Evolutionary conservation across 2,113 vertebrate genomes (phyloP).

Genomic region (Actinemys pallida): DNA sequence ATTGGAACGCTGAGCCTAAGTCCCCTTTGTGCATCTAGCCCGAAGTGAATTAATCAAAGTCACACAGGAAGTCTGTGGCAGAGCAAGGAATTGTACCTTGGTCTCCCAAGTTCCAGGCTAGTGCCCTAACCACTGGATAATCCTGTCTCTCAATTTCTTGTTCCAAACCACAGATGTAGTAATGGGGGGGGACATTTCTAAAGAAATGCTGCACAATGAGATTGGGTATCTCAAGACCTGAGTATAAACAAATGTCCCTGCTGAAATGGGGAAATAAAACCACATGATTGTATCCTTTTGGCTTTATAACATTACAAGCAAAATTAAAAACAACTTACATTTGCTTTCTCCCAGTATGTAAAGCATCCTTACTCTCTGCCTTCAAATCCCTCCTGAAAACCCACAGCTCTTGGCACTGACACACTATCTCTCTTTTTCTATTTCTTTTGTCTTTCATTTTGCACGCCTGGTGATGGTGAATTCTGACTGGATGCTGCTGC

Average conservation of each 20-base stretch:
- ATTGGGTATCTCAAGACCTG: neutral
- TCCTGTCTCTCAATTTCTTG: neutral
- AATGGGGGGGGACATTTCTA: neutral
- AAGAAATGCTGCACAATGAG: neutral
- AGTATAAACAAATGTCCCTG: neutral
- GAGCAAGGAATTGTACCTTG: neutral
- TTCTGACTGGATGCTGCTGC: neutral
- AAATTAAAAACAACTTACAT: neutral
- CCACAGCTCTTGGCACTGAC: neutral
- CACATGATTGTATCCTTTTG: neutral
- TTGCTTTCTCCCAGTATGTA: neutral
- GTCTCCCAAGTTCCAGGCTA: neutral
- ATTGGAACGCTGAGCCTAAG: neutral
- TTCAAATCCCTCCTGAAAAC: neutral
- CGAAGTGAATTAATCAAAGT: neutral
- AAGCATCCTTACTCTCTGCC: neutral
- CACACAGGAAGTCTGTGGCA: neutral
- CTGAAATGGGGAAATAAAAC: neutral
- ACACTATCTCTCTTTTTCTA: neutral
- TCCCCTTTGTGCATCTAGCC: neutral
- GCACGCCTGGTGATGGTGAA: neutral
- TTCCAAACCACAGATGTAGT: neutral
- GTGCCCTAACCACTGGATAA: neutral
- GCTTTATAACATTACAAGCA: neutral
- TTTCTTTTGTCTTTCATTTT: neutral